phyloP scores from a whole-genome alignment of 2,888 invertebrate species.

The Cenopis cana region DNA sequence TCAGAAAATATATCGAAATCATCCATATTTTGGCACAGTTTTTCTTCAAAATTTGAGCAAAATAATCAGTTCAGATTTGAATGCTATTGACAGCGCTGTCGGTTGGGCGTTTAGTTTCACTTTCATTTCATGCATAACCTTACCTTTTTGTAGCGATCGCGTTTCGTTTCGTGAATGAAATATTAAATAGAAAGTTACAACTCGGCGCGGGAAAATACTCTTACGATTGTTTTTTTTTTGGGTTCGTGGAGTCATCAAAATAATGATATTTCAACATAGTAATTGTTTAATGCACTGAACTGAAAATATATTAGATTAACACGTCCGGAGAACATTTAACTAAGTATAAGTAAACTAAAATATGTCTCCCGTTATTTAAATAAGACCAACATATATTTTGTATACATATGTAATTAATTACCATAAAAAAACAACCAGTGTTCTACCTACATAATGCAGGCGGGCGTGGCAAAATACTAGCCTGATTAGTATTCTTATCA shows the following conservation, averaged over 20 bases:
- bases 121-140: slow-evolving; percentile 20
- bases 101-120: slow-evolving; percentile 40
- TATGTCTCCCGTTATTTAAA: no score
- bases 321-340: background rate
- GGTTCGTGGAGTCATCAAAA: background rate
- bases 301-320: no score
- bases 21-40: slow-evolving; percentile 61
- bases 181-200: slow-evolving; percentile 1
- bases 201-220: background rate
- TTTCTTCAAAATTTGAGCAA: background rate
- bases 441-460: slow-evolving; percentile 5
- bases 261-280: no score
- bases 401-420: slow-evolving; percentile 31
- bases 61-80: slow-evolving; percentile 23
- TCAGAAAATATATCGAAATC: slow-evolving; percentile 79
- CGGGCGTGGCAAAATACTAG: slow-evolving; percentile 14
- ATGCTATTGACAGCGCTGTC: slow-evolving; percentile 33
- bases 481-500: slow-evolving; percentile 32
- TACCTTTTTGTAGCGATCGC: background rate
- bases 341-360: no score
- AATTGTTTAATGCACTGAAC: no score
- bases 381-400: background rate
- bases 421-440: background rate
- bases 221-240: background rate
- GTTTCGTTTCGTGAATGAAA: slow-evolving; percentile 31